Evolutionary conservation across 2,888 invertebrate genomes (phyloP).

Genomic region (Himalopsyche tibetana): DNA sequence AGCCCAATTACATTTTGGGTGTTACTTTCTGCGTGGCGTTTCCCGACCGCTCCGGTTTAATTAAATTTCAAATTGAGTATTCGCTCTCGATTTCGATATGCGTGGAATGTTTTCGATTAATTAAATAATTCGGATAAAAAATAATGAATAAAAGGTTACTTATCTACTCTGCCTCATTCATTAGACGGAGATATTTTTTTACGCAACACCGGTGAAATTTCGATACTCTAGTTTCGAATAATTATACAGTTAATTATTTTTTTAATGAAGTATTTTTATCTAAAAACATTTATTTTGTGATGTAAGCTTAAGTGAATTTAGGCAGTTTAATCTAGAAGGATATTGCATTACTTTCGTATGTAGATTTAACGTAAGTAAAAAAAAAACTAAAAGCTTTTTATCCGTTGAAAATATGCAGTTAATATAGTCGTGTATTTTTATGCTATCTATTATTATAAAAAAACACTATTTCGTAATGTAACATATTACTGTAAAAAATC

Average conservation of each 20-base stretch:
- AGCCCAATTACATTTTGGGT: conserved; percentile 23
- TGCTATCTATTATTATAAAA: no score
- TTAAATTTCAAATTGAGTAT: conserved; percentile 17
- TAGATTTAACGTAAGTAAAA: no score
- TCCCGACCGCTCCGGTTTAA: conserved; percentile 18
- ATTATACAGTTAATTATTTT: not conserved
- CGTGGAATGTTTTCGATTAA: conserved; percentile 29
- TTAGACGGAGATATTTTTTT: not conserved
- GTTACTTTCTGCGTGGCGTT: conserved; percentile 26
- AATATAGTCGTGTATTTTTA: no score
- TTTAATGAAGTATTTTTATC: conserved; percentile 13
- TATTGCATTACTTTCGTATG: no score
- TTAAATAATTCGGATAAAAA: not conserved
- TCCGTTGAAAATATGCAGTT: no score
- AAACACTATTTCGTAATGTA: no score
- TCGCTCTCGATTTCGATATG: conserved; percentile 40
- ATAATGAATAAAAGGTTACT: conserved; percentile 25
- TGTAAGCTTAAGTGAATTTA: not conserved
- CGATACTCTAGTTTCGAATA: not conserved
- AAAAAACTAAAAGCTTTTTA: no score
- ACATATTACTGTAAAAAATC: no score
- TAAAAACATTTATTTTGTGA: not conserved
- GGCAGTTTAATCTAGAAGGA: no score
- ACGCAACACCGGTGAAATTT: conserved; percentile 6
- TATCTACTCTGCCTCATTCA: conserved; percentile 2